Conservation (phyloP, 2,113 vertebrate species). For the Ceyx cyanopectus region DNA sequence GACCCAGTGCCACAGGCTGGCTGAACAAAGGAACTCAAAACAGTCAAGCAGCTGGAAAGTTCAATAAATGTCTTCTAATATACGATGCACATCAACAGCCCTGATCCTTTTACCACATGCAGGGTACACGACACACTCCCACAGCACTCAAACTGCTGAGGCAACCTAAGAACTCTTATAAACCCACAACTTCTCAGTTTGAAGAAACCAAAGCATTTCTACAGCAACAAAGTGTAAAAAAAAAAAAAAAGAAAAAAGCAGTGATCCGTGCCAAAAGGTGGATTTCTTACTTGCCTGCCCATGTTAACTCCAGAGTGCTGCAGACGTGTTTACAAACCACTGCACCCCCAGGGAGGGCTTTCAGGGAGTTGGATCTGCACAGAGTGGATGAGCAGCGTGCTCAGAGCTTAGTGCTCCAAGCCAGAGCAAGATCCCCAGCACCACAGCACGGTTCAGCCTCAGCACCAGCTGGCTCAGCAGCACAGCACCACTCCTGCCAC, state of each 20-base stretch:
- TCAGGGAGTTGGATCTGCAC: neutral
- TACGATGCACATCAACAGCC: neutral
- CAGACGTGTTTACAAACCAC: neutral
- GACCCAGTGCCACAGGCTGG: neutral
- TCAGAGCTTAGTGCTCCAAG: accelerated
- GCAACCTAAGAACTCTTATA: neutral
- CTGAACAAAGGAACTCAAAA: neutral
- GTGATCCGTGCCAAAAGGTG: neutral
- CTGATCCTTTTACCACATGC: neutral
- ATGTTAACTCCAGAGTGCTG: neutral
- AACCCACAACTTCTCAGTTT: neutral
- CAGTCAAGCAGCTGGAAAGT: neutral
- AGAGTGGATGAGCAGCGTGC: neutral
- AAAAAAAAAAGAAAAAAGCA: neutral
- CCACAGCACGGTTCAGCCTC: neutral
- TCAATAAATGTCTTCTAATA: neutral
- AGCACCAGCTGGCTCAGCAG: neutral
- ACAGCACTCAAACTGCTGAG: neutral
- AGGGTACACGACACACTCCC: neutral
- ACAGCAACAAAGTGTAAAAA: neutral
- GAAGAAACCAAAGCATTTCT: neutral
- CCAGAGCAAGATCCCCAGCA: neutral
- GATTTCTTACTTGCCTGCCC: neutral
- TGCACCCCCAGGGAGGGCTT: neutral
- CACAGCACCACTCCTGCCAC: neutral